A percentile compares a stretch with the other conserved stretches of the same genome.
Conservation (phyloP, 53 echinoderm and acorn worm genomes). For the Actinopyga echinites region DNA sequence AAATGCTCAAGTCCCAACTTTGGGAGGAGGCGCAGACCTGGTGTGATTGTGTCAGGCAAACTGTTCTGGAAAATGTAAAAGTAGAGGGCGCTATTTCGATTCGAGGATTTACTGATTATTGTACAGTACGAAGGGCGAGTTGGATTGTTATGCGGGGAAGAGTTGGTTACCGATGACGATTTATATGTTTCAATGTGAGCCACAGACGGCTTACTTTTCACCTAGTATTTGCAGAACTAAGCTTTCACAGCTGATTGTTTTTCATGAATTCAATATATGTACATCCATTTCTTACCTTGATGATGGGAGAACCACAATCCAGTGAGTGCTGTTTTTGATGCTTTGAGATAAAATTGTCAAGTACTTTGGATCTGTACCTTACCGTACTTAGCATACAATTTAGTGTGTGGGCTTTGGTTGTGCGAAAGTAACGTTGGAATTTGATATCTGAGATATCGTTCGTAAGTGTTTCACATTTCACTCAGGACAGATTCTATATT, state of each 20-base stretch:
- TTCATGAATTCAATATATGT: not conserved
- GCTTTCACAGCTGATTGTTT: conserved; percentile 24
- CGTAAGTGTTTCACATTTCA: conserved; percentile 15
- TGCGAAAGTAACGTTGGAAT: conserved; percentile 19
- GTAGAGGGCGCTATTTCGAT: no score
- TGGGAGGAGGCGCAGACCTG: no score
- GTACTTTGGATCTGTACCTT: conserved; percentile 1
- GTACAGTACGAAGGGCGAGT: no score
- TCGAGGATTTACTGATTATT: no score
- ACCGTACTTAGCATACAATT: not conserved
- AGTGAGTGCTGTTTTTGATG: conserved; percentile 9
- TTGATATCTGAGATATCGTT: conserved; percentile 9
- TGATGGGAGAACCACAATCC: conserved; percentile 10
- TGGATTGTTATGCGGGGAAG: no score
- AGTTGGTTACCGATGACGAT: no score
- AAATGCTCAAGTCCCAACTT: no score
- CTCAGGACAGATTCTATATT: conserved; percentile 2
- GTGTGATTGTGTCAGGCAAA: no score
- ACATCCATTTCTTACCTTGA: conserved; percentile 8
- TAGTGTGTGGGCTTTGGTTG: conserved; percentile 14
- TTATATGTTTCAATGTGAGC: not conserved
- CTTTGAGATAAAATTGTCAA: not conserved
- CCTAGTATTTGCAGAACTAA: not conserved
- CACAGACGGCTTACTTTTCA: conserved; percentile 13
- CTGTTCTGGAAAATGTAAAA: no score